Percentiles rank a stretch among this genome's conserved stretches.
Evolutionary conservation across 1,140 invertebrate species (phyloP).

Genomic region (Lerema accius): DNA sequence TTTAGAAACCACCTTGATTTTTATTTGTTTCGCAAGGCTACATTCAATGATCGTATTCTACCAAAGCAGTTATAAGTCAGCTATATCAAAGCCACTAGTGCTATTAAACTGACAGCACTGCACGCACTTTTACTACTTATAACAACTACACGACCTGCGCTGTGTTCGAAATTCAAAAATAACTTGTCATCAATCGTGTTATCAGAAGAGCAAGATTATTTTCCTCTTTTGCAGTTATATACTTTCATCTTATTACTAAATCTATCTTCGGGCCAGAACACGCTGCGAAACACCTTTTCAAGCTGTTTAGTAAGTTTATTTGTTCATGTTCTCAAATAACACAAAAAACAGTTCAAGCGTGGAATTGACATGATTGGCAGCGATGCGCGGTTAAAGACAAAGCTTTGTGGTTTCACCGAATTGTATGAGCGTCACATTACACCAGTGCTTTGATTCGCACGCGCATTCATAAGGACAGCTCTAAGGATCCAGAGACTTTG

Average conservation of each 20-base stretch:
- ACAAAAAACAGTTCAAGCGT: conserved; percentile 3
- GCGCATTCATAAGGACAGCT: conserved; percentile 36
- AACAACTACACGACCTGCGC: no score
- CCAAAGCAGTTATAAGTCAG: neutral
- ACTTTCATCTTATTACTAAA: no score
- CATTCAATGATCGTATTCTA: neutral
- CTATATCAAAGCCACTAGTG: neutral
- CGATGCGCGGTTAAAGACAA: conserved; percentile 52
- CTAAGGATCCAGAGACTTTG: neutral
- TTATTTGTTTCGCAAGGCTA: neutral
- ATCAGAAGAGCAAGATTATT: no score
- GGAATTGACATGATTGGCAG: conserved; percentile 56
- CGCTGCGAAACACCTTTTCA: neutral
- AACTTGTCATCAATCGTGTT: no score
- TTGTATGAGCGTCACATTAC: conserved; percentile 61
- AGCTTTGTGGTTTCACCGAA: conserved; percentile 50
- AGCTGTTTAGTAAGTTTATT: neutral
- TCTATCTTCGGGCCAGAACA: no score
- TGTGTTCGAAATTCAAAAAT: no score
- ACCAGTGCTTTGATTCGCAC: conserved; percentile 46
- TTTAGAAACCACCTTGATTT: neutral
- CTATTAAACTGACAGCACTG: neutral
- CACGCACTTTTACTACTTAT: neutral
- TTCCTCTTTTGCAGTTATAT: no score
- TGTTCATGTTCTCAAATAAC: neutral